Conservation (phyloP, 2,797 vertebrate genomes). For the Chiroxiphia lanceolata region DNA sequence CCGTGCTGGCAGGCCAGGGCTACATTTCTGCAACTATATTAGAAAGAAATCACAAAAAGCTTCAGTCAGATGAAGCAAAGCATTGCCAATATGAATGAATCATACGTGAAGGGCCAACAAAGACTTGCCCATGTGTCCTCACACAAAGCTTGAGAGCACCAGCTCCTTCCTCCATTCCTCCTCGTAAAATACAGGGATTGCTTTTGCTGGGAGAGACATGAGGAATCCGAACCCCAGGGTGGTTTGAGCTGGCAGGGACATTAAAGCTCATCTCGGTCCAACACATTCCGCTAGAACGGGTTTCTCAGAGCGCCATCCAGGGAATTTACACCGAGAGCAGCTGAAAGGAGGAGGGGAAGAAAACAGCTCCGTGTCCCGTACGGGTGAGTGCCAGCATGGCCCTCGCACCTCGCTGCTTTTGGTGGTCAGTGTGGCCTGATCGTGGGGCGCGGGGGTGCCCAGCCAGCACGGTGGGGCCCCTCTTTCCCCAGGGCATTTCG, state of each 20-base stretch:
- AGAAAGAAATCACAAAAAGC: neutral
- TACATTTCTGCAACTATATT: neutral
- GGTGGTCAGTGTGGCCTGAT: neutral
- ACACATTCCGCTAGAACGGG: accelerated
- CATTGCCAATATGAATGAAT: neutral
- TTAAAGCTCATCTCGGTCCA: neutral
- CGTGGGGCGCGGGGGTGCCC: too few relatives aligned
- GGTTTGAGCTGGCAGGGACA: neutral
- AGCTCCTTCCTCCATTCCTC: neutral
- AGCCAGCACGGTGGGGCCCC: too few relatives aligned
- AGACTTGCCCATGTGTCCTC: neutral
- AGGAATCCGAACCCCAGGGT: neutral
- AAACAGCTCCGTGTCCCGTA: neutral
- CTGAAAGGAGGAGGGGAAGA: neutral
- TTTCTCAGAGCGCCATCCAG: neutral
- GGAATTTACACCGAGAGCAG: neutral
- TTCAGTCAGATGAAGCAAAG: neutral
- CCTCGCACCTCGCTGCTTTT: neutral
- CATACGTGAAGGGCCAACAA: neutral
- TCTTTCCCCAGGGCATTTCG: too few relatives aligned
- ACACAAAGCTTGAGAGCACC: neutral
- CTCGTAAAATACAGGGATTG: neutral
- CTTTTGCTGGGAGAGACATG: neutral
- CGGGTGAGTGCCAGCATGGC: neutral
- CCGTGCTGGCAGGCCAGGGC: neutral